A percentile compares a stretch with the other conserved stretches of the same genome.
These are phyloP conservation scores for Zingel zingel DNA, from an alignment of 2,113 vertebrate genomes.

Conservation along the genomic window DNA sequence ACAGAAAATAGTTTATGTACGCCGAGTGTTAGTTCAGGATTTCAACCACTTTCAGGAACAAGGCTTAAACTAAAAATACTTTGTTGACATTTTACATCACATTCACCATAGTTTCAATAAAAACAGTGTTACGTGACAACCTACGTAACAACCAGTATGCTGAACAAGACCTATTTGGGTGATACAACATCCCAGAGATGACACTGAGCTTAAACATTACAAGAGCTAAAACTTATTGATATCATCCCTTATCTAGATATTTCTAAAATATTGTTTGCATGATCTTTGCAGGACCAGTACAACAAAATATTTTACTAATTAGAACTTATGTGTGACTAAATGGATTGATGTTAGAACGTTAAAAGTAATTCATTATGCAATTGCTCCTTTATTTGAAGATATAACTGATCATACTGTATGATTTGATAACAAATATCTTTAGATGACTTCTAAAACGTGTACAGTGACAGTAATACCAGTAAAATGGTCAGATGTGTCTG, in stretches of 20 bases:
- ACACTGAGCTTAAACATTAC: no score
- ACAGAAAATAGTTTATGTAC: constrained; percentile 53
- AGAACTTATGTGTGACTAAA: not conserved
- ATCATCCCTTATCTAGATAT: not conserved
- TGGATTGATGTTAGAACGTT: not conserved
- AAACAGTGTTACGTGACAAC: no score
- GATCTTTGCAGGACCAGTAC: no score
- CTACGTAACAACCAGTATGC: no score
- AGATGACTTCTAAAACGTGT: not conserved
- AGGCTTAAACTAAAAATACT: not conserved
- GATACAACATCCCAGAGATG: not conserved
- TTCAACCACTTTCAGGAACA: not conserved
- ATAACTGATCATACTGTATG: no score
- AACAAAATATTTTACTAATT: not conserved
- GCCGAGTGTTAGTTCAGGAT: constrained; percentile 23
- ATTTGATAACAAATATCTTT: not conserved
- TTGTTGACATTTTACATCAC: no score
- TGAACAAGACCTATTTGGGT: no score
- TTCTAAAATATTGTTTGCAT: not conserved
- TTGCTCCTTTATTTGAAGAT: not conserved
- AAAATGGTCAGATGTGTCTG: not conserved
- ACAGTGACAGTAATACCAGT: not conserved
- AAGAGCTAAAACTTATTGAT: not conserved
- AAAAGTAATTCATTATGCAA: not conserved
- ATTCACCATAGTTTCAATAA: no score